Conservation (phyloP, 2,113 vertebrate species). For the Hipposideros armiger region DNA sequence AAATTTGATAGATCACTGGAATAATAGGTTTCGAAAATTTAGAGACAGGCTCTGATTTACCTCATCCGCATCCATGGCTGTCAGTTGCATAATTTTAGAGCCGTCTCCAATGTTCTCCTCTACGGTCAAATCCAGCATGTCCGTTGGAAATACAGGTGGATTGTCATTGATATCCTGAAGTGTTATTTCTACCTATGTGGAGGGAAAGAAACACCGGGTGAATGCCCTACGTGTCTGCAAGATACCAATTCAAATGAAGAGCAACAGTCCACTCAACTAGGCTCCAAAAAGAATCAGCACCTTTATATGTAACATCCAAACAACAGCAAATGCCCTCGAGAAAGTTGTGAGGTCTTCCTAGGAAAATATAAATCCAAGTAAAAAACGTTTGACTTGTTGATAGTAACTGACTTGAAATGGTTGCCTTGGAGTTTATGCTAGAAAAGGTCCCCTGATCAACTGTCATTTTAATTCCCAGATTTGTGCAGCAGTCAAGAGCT, state of each 20-base stretch:
- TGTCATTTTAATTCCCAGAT: slow-evolving; percentile 82
- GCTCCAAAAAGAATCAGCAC: slow-evolving; percentile 69
- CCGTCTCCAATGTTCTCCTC: slow-evolving; percentile 98
- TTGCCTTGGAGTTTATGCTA: slow-evolving; percentile 47
- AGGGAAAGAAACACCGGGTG: slow-evolving; percentile 7
- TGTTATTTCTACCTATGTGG: slow-evolving; percentile 96
- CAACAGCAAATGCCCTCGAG: slow-evolving; percentile 18
- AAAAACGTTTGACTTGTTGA: slow-evolving; percentile 83
- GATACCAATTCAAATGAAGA: not conserved
- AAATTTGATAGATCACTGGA: not conserved
- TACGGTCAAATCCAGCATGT: slow-evolving; percentile 95
- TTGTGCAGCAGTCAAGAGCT: slow-evolving; percentile 75
- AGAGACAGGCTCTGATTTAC: slow-evolving; percentile 84
- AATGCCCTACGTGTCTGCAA: not conserved
- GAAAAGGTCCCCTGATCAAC: slow-evolving; percentile 79
- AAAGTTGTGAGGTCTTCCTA: slow-evolving; percentile 74
- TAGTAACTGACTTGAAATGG: slow-evolving; percentile 81
- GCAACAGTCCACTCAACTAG: slow-evolving; percentile 1
- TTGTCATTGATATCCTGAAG: slow-evolving; percentile 99
- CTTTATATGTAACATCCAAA: slow-evolving; percentile 61
- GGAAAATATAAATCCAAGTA: slow-evolving; percentile 71
- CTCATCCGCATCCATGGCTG: slow-evolving; percentile 97
- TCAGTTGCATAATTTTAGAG: slow-evolving; percentile 97
- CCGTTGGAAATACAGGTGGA: slow-evolving; percentile 96
- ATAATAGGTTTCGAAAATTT: not conserved